Conservation (phyloP, 2,888 invertebrate species). For the Pardosa pseudoannulata region DNA sequence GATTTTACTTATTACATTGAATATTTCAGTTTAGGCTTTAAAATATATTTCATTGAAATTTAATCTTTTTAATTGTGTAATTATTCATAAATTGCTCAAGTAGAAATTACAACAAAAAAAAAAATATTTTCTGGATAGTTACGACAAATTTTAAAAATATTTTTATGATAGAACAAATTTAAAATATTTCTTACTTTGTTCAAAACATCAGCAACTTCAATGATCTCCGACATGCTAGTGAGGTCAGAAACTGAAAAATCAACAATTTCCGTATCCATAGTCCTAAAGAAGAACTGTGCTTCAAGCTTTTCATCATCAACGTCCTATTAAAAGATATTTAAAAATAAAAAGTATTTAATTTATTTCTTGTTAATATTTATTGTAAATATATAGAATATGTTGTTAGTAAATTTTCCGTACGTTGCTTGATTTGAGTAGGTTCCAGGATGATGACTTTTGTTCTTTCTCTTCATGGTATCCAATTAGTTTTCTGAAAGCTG, state of each 20-base stretch:
- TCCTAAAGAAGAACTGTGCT: constrained; percentile 30
- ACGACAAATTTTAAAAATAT: too few species aligned
- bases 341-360: too few species aligned
- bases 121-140: too few species aligned
- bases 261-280: constrained; percentile 46
- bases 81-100: too few species aligned
- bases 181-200: constrained; percentile 32
- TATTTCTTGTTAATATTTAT: not conserved
- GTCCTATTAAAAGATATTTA: constrained; percentile 19
- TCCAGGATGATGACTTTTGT: constrained; percentile 12
- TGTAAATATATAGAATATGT: not conserved
- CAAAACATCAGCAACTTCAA: constrained; percentile 52
- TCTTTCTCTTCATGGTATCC: constrained; percentile 82
- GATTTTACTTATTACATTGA: too few species aligned
- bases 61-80: too few species aligned
- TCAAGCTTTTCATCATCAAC: constrained; percentile 18
- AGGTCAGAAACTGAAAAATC: constrained; percentile 50
- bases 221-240: constrained; percentile 34
- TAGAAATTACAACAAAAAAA: too few species aligned
- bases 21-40: too few species aligned
- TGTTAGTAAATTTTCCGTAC: constrained; percentile 25
- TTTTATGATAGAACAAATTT: too few species aligned
- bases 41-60: too few species aligned
- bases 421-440: constrained; percentile 12
- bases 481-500: constrained; percentile 88